Percentiles rank a stretch among this genome's conserved stretches.
phyloP scores from a whole-genome alignment of 92 coral and sea anemone species.

The Muricea muricata region DNA sequence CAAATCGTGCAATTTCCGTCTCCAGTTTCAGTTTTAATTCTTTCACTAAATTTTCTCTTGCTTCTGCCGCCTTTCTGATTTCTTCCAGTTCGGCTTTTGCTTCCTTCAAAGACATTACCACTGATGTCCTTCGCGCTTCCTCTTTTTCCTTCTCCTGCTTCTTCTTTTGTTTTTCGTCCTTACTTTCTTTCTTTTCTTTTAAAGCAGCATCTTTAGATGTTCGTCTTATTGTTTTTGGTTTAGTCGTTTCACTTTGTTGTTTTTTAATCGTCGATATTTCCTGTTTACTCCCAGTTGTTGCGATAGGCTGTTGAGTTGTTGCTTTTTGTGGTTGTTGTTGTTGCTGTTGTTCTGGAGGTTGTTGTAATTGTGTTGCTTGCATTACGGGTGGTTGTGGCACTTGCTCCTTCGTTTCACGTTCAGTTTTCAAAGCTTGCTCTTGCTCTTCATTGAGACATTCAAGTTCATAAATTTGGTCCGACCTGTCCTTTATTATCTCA shows the following conservation, averaged over 20 bases:
- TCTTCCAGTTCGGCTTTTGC: conserved; percentile 38
- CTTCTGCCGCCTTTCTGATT: conserved; percentile 28
- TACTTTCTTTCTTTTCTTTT: not conserved
- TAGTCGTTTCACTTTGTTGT: not conserved
- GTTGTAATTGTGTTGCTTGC: not conserved
- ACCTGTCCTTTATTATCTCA: conserved; percentile 5
- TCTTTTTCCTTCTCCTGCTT: conserved; percentile 23
- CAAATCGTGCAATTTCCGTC: conserved; percentile 14
- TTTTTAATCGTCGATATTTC: not conserved
- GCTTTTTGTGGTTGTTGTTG: not conserved
- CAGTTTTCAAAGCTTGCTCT: not conserved
- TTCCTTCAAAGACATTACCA: conserved; percentile 23
- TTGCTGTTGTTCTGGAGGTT: not conserved
- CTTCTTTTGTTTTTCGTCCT: not conserved
- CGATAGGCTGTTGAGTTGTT: conserved; percentile 20
- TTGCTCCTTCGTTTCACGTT: not conserved
- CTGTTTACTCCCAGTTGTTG: not conserved
- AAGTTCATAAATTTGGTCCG: conserved; percentile 4
- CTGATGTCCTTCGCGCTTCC: conserved; percentile 1
- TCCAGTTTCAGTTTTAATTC: not conserved
- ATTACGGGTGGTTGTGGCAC: conserved; percentile 3
- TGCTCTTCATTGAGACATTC: conserved; percentile 8
- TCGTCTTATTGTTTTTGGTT: not conserved
- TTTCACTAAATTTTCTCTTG: not conserved
- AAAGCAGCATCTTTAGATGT: not conserved